Conservation (phyloP, 2,113 vertebrate species). For the Lampris megalopsis region DNA sequence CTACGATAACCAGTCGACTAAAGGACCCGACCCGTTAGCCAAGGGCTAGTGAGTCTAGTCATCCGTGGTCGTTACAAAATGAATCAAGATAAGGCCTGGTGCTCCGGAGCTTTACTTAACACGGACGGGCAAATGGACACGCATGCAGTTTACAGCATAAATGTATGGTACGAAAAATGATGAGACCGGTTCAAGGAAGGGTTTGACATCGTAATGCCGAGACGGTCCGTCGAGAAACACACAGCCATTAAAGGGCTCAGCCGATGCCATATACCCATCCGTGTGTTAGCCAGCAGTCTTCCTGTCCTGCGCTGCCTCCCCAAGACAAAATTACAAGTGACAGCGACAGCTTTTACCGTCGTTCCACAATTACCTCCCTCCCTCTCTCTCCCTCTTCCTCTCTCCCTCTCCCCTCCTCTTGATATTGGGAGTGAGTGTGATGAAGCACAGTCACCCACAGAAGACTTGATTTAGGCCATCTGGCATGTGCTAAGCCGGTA, state of each 20-base stretch:
- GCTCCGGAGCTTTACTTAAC: slow-evolving; percentile 36
- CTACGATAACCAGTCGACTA: too few relatives aligned
- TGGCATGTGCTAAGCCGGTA: slow-evolving; percentile 52
- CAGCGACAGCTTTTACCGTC: slow-evolving; percentile 41
- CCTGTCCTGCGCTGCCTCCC: neutral
- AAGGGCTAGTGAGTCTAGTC: too few relatives aligned
- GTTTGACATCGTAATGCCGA: slow-evolving; percentile 23
- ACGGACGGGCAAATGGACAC: slow-evolving; percentile 11
- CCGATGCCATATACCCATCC: slow-evolving; percentile 25
- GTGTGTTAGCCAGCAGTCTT: slow-evolving; percentile 28
- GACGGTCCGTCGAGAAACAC: slow-evolving; percentile 12
- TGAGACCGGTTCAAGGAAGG: neutral
- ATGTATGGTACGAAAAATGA: slow-evolving; percentile 19
- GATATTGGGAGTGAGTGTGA: slow-evolving; percentile 55
- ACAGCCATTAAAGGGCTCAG: slow-evolving; percentile 18
- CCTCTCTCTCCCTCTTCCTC: slow-evolving; percentile 18
- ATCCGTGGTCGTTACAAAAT: neutral
- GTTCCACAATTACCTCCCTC: slow-evolving; percentile 13
- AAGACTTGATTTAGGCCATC: slow-evolving; percentile 53
- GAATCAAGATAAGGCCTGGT: slow-evolving; percentile 27
- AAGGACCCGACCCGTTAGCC: too few relatives aligned
- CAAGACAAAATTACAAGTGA: slow-evolving; percentile 42
- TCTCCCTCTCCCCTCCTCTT: slow-evolving; percentile 6
- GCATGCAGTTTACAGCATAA: neutral
- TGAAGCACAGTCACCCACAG: slow-evolving; percentile 50